Evolutionary conservation across 2,888 invertebrate genomes (phyloP).

Genomic region (Proisotoma minuta): DNA sequence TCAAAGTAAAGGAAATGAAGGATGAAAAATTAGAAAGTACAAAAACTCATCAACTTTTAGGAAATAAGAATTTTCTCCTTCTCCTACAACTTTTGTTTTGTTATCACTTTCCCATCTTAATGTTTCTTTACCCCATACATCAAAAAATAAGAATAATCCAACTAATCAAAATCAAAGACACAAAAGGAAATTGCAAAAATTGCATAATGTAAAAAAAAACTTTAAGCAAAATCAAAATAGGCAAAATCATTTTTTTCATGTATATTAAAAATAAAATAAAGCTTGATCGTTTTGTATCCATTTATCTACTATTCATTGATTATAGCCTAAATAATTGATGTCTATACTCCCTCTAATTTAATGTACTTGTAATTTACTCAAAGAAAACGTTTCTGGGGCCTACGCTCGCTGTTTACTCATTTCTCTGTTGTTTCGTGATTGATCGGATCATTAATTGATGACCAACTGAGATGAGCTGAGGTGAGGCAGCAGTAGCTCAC

Average conservation of each 20-base stretch:
- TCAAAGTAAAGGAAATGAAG: slow-evolving; percentile 8
- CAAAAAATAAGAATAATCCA: too few relatives aligned
- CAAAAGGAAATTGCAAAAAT: slow-evolving; percentile 13
- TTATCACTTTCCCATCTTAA: too few relatives aligned
- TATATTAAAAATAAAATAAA: background rate
- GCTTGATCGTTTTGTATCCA: too few relatives aligned
- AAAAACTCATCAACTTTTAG: too few relatives aligned
- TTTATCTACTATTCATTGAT: too few relatives aligned
- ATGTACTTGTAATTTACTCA: too few relatives aligned
- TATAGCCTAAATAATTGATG: too few relatives aligned
- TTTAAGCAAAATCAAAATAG: background rate
- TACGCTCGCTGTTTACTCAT: too few relatives aligned
- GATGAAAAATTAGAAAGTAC: background rate
- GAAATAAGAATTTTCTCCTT: too few relatives aligned
- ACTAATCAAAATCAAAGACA: background rate
- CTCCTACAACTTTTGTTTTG: too few relatives aligned
- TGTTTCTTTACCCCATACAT: too few relatives aligned
- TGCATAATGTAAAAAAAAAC: background rate
- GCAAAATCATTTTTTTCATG: slow-evolving; percentile 2
- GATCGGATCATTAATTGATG: background rate
- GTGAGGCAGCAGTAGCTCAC: slow-evolving; percentile 47
- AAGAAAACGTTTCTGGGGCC: background rate
- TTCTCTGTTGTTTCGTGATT: background rate
- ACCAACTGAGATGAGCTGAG: slow-evolving; percentile 48
- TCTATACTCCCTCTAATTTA: too few relatives aligned